Conservation (phyloP, 2,797 vertebrate genomes). For the Bryconaethiops microstoma region DNA sequence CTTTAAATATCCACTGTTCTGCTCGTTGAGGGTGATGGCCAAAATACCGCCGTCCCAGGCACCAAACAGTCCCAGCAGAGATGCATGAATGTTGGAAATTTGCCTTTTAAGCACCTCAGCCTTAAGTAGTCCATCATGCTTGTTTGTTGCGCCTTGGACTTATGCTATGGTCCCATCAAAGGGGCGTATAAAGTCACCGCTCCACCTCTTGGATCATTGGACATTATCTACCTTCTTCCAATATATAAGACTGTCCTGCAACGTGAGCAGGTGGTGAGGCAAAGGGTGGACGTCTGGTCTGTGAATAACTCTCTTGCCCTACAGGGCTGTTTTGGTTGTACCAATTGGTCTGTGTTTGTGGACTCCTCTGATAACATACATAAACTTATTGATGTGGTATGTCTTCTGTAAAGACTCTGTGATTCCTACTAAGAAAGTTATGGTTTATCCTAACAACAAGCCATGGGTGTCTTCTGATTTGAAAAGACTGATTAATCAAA, state of each 20-base stretch:
- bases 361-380: conserved; percentile 4
- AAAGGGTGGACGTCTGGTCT: conserved; percentile 8
- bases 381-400: conserved; percentile 19
- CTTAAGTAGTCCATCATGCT: too few relatives aligned
- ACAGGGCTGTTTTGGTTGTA: neutral
- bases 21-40: too few relatives aligned
- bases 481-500: neutral
- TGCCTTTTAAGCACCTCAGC: too few relatives aligned
- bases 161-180: conserved; percentile 22
- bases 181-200: neutral
- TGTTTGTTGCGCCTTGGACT: too few relatives aligned
- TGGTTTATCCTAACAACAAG: conserved; percentile 4
- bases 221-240: conserved; percentile 1
- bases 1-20: too few relatives aligned
- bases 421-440: neutral
- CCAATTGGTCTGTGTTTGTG: neutral
- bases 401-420: conserved; percentile 16
- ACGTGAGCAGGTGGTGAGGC: neutral
- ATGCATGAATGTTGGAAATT: too few relatives aligned
- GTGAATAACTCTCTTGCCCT: too few relatives aligned
- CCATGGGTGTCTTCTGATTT: conserved; percentile 3
- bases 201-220: neutral
- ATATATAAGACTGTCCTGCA: conserved; percentile 5
- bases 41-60: too few relatives aligned
- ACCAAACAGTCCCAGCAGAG: too few relatives aligned